phyloP scores from a whole-genome alignment of 2,888 invertebrate species.

The Adelphocoris suturalis region DNA sequence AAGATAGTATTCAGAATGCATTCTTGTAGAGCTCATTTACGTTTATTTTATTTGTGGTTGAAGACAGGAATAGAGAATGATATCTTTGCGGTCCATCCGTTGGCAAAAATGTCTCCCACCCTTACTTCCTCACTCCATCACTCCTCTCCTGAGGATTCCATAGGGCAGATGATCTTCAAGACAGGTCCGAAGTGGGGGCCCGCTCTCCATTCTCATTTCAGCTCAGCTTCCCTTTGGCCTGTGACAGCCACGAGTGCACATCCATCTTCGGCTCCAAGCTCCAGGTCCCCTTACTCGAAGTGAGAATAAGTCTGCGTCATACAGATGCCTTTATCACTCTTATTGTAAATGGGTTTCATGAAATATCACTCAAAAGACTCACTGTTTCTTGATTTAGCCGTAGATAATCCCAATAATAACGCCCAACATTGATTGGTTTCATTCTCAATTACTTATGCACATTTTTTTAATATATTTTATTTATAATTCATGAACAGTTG shows the following conservation, averaged over 20 bases:
- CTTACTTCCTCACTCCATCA: slow-evolving; percentile 14
- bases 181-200: not conserved
- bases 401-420: too few species aligned
- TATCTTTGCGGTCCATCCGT: not conserved
- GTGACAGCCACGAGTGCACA: slow-evolving; percentile 30
- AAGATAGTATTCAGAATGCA: not conserved
- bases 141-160: not conserved
- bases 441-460: too few species aligned
- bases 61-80: not conserved
- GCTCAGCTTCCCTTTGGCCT: slow-evolving; percentile 14
- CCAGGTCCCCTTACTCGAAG: not conserved
- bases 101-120: slow-evolving; percentile 13
- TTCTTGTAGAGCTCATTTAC: not conserved
- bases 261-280: not conserved
- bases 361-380: not conserved
- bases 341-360: not conserved
- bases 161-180: not conserved
- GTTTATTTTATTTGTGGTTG: not conserved
- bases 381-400: too few species aligned
- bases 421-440: too few species aligned
- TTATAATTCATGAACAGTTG: too few species aligned
- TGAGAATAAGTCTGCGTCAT: not conserved
- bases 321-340: not conserved
- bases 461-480: too few species aligned
- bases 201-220: slow-evolving; percentile 23